Evolutionary conservation across 2,113 vertebrate genomes (phyloP), one percentile per base, ranked within the genome.

Genomic region (Sorex fumeus): DNA sequence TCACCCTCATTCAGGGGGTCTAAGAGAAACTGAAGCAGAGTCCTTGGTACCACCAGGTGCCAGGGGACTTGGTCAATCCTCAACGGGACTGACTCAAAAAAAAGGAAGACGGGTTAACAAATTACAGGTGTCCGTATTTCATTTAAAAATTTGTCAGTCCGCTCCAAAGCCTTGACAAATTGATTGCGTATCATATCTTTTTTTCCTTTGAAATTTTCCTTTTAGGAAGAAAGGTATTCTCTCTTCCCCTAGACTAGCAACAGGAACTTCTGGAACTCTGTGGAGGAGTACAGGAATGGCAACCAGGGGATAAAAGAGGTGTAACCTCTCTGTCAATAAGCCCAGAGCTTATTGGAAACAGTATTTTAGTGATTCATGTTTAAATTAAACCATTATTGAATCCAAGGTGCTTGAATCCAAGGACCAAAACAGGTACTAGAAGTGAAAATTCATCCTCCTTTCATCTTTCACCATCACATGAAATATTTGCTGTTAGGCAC

Each of bases 161-260:
- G 67, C 36, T 57, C 32, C 40, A 75, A 15, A 57, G n/a, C 36
- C 12, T 75, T 32, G 5, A 28, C n/a, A n/a, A n/a, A n/a, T n/a
- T n/a, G n/a, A n/a, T n/a, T n/a, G n/a, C n/a, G n/a, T n/a, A n/a
- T 23, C 8, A 50, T 32, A 60, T 30, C 21, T 28, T 75, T 78
- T 36, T 60, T 82, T 1, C 7, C 3, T 89, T 47, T 82, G 60
- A 76, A 45, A 78, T 66, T 76, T 87, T 76, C 12, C 69, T 91
- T 70, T 91, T 36, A 93, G 81, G 25, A 77, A 88, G 27, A 88
- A 15, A 71, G 4, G 43, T 75, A 32, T 57, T 50, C 53, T 74
- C 40, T 93, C 45, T 34, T 88, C 23, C 15, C 4, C 12, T 66
- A 2, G 2, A 53, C 1, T 43, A 36, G 40, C 81, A n/a, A 93